A percentile compares a stretch with the other conserved stretches of the same genome.
Conservation (phyloP, 2,797 vertebrate genomes). For the Tadarida brasiliensis region DNA sequence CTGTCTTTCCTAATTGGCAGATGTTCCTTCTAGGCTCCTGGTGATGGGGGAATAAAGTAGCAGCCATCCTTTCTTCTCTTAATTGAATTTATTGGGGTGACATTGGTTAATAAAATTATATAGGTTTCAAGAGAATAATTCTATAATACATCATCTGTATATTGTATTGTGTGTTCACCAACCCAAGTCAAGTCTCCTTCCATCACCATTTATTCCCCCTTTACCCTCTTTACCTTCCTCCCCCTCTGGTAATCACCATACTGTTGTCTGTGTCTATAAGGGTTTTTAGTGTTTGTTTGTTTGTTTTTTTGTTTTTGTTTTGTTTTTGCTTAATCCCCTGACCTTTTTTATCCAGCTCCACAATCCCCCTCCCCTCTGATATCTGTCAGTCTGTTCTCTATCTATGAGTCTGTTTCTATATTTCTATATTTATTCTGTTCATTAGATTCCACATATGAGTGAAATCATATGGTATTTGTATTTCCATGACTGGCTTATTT, state of each 20-base stretch:
- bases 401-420: neutral
- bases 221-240: neutral
- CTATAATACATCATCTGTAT: neutral
- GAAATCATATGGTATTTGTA: neutral
- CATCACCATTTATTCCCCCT: neutral
- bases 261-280: neutral
- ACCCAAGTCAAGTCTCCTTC: neutral
- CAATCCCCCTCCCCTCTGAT: neutral
- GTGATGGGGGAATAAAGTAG: neutral
- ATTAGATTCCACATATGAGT: neutral
- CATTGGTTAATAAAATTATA: neutral
- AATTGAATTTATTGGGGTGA: neutral
- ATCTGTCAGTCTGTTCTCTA: neutral
- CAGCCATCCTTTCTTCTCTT: neutral
- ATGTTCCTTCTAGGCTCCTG: neutral
- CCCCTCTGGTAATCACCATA: neutral
- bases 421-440: neutral
- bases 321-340: neutral
- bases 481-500: neutral
- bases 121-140: neutral
- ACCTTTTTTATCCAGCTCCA: neutral
- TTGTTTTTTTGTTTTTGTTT: neutral
- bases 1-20: constrained; percentile 57
- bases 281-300: neutral
- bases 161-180: no score